phyloP scores from a whole-genome alignment of 2,113 vertebrate species.

The Ivindomyrus marchei region DNA sequence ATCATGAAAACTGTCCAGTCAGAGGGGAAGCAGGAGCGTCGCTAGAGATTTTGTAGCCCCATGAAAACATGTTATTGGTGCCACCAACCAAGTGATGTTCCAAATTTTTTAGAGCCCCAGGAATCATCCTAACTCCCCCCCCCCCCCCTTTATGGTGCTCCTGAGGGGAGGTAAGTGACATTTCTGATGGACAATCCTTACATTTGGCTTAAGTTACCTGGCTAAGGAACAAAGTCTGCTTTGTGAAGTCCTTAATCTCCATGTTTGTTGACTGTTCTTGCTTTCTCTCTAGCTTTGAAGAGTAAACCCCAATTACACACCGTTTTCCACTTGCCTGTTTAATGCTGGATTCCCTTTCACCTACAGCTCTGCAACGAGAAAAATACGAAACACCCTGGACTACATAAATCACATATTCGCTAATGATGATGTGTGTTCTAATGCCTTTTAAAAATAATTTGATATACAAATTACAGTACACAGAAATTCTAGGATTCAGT shows the following conservation, averaged over 20 bases:
- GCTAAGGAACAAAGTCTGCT: not conserved
- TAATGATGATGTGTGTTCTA: not conserved
- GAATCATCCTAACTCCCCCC: too few species aligned
- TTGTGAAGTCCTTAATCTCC: not conserved
- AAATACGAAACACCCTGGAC: not conserved
- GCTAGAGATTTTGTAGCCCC: too few species aligned
- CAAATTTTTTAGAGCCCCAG: too few species aligned
- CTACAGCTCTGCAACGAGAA: not conserved
- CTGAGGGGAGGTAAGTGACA: not conserved
- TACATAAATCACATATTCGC: not conserved
- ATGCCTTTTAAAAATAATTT: not conserved
- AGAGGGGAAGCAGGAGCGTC: not conserved
- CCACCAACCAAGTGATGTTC: too few species aligned
- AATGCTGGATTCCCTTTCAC: not conserved
- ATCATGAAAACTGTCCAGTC: not conserved
- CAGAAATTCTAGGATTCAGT: not conserved
- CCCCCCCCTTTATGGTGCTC: too few species aligned
- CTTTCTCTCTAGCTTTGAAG: not conserved
- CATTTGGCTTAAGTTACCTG: not conserved
- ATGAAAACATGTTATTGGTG: too few species aligned
- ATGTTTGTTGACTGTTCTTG: not conserved
- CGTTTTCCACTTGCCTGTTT: not conserved
- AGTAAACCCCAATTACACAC: not conserved
- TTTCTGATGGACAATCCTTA: not conserved
- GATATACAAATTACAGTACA: not conserved